Percentiles rank a stretch among this genome's conserved stretches.
Evolutionary conservation across 2,797 vertebrate species (phyloP).

Genomic region (Hemibagrus guttatus): DNA sequence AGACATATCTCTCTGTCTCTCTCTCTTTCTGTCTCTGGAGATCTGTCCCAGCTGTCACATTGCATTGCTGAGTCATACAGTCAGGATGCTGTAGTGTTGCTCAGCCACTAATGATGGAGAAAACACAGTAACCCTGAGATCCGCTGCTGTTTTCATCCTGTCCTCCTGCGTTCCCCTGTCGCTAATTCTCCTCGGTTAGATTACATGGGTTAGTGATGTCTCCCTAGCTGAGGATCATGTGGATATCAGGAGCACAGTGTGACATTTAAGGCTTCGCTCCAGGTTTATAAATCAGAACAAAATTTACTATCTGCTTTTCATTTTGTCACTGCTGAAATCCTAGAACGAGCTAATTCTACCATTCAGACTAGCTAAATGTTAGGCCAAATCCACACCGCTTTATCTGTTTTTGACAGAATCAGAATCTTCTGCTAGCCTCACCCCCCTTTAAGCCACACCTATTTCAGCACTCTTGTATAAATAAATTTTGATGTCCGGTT

Average conservation of each 20-base stretch:
- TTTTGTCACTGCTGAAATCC: not conserved
- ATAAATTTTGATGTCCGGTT: not conserved
- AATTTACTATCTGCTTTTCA: not conserved
- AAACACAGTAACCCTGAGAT: not conserved
- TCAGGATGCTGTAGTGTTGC: conserved; percentile 1
- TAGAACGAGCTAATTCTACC: not conserved
- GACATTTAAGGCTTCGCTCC: too few relatives aligned
- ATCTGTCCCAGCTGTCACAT: not conserved
- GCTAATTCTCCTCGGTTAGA: not conserved
- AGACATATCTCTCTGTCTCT: not conserved
- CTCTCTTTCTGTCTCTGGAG: not conserved
- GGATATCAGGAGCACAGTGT: not conserved
- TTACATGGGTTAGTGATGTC: not conserved
- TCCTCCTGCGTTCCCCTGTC: not conserved
- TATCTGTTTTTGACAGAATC: not conserved
- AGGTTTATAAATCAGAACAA: not conserved
- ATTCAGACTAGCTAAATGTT: not conserved
- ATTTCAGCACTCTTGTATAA: not conserved
- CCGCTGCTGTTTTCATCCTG: not conserved
- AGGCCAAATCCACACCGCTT: not conserved
- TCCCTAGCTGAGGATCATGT: not conserved
- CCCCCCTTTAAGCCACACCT: not conserved
- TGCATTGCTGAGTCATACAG: conserved; percentile 9
- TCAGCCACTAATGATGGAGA: not conserved
- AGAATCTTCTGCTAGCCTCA: not conserved